Evolutionary conservation across 2,888 invertebrate genomes (phyloP).

Genomic region (Napeogenes sylphis): DNA sequence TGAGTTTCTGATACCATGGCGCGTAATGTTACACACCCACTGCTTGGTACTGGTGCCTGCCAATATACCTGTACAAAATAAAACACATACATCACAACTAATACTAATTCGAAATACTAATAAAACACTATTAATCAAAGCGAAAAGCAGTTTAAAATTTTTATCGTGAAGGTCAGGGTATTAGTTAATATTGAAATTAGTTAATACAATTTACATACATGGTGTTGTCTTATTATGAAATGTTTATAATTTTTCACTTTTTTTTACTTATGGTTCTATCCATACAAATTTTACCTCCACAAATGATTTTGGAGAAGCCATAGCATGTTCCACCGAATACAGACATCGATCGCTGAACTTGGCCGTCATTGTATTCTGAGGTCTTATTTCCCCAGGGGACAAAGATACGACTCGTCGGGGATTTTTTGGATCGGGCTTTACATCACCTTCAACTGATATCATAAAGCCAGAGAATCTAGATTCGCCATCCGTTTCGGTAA

Average conservation of each 20-base stretch:
- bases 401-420: conserved; percentile 49
- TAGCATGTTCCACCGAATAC: conserved; percentile 62
- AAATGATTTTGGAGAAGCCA: conserved; percentile 48
- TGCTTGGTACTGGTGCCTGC: conserved; percentile 64
- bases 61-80: conserved; percentile 53
- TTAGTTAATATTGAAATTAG: too few species aligned
- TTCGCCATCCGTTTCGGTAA: conserved; percentile 52
- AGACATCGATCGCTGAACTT: conserved; percentile 64
- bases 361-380: conserved; percentile 43
- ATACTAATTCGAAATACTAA: background rate
- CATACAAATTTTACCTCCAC: conserved; percentile 47
- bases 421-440: conserved; percentile 55
- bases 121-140: background rate
- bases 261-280: too few species aligned
- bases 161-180: too few species aligned
- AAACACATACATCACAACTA: background rate
- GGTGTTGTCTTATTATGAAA: too few species aligned
- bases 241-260: too few species aligned
- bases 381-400: conserved; percentile 58
- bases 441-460: conserved; percentile 66
- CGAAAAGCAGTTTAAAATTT: background rate
- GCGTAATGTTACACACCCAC: conserved; percentile 62
- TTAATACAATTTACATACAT: too few species aligned
- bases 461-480: conserved; percentile 62
- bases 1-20: conserved; percentile 67